A percentile compares a stretch with the other conserved stretches of the same genome.
These are phyloP conservation scores for Cetoscarus ocellatus DNA, from an alignment of 2,797 vertebrate genomes.

Conservation along the genomic window DNA sequence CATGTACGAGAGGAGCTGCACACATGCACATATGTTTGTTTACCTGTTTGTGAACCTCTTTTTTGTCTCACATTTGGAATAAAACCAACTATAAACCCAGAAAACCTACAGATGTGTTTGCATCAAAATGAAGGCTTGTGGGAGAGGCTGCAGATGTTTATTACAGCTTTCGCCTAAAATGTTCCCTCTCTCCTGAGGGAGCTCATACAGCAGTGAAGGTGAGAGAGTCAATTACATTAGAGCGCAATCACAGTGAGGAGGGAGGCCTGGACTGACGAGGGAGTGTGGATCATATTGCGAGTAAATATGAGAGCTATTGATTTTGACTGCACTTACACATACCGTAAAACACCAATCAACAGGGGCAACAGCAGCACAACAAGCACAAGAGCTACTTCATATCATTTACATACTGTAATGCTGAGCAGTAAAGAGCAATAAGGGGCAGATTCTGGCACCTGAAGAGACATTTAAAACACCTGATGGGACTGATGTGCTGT, in stretches of 20 bases:
- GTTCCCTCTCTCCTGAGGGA: constrained; percentile 32
- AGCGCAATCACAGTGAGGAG: constrained; percentile 55
- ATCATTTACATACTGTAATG: constrained; percentile 41
- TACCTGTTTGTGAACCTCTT: constrained; percentile 13
- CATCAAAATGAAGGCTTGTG: constrained; percentile 10
- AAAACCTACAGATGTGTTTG: constrained; percentile 14
- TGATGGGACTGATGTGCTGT: constrained; percentile 26
- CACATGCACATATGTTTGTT: constrained; percentile 23
- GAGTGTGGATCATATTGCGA: constrained; percentile 66
- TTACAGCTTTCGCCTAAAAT: constrained; percentile 54
- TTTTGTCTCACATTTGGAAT: neutral
- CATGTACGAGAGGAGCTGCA: constrained; percentile 46
- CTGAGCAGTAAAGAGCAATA: constrained; percentile 19
- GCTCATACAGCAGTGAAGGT: constrained; percentile 31
- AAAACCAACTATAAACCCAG: neutral
- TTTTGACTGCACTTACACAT: constrained; percentile 68
- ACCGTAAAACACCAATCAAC: constrained; percentile 37
- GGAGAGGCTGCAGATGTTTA: constrained; percentile 13
- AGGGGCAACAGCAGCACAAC: constrained; percentile 21
- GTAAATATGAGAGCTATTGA: constrained; percentile 75
- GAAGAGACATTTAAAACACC: constrained; percentile 4
- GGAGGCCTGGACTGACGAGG: constrained; percentile 44
- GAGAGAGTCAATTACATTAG: constrained; percentile 69
- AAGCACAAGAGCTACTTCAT: constrained; percentile 19
- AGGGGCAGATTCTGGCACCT: neutral